Evolutionary conservation across 2,797 vertebrate species (phyloP), one percentile per base, ranked within the genome.

Genomic region (Microchirus variegatus): DNA sequence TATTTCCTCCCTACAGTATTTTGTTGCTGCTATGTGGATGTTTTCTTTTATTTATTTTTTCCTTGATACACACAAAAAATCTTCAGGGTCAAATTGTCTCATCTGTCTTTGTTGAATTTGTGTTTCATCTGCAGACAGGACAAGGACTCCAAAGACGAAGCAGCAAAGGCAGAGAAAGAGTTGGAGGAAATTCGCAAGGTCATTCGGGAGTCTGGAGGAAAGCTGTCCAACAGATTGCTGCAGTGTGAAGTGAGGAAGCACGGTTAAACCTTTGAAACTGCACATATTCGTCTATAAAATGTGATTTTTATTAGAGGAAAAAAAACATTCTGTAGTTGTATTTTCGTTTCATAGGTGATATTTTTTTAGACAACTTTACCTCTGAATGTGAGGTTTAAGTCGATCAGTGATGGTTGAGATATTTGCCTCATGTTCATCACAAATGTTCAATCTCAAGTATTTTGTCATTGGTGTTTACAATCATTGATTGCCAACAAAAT

Each of bases 101-200:
- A 73, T 80, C 58, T 46, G 51, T 42, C 10, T 3, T 47, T 60
- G 73, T 70, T 76, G 59, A 48, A 68, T 67, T 64, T 68, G 15
- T 36, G 14, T 47, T 74, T 75, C 52, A 31, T 75, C 70, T 78
- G 50, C 90, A 98, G 96, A 88, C 95, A 94, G 73, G 97, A 97
- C 75, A 97, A 92, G 85, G 96, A 96, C 60, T 77, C 89, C 11
- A 93, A 95, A 60, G 97, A 98, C 54, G 96, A 97, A 63, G 93
- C 88, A 13, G 87, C 91, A 58, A 95, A 92, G 73, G 91, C 79
- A 54, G 96, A 97, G 82, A 95, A 94, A 82, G 97, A 99, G 2
- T 93, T 96, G 8, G 93, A 96, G 82, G 95, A 96, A 91, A 94
- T 98, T n/a, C 95, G 95, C 83, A 96, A 95, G 47, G 89, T 97